Percentiles rank a stretch among this genome's conserved stretches.
phyloP scores from a whole-genome alignment of 37 sponge, comb jelly and placozoan species.

The Diacarnus erythraeanus region DNA sequence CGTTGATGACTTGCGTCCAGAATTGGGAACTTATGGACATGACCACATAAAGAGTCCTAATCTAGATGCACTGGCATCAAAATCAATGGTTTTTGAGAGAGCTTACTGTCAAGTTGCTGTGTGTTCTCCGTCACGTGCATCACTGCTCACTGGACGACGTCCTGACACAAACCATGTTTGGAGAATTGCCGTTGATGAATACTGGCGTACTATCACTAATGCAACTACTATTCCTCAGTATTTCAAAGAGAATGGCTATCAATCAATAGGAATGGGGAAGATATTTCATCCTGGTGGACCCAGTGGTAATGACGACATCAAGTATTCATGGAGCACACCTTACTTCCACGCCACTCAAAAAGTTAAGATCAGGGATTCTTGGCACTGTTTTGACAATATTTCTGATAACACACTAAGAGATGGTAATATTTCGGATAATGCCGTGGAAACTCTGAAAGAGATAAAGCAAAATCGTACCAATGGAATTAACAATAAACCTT shows the following conservation, averaged over 20 bases:
- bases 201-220: conserved; percentile 37
- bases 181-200: conserved; percentile 37
- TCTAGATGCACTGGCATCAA: conserved; percentile 40
- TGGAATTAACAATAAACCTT: conserved; percentile 35
- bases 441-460: background rate
- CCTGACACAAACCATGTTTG: conserved; percentile 50
- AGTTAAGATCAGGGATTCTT: background rate
- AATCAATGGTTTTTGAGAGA: conserved; percentile 51
- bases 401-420: conserved; percentile 20
- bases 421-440: conserved; percentile 18
- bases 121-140: too few species aligned
- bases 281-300: too few species aligned
- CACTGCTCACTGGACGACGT: conserved; percentile 55
- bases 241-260: too few species aligned
- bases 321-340: conserved; percentile 44
- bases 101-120: too few species aligned
- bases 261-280: too few species aligned
- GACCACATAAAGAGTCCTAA: conserved; percentile 34
- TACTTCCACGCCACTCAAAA: too few species aligned
- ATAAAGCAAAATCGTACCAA: background rate
- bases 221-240: conserved; percentile 58
- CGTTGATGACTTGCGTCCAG: conserved; percentile 49
- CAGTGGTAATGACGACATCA: too few species aligned
- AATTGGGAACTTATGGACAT: conserved; percentile 34
- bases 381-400: conserved; percentile 7